Evolutionary conservation across 1,140 invertebrate genomes (phyloP).

Genomic region (Drosophila fuyamai): DNA sequence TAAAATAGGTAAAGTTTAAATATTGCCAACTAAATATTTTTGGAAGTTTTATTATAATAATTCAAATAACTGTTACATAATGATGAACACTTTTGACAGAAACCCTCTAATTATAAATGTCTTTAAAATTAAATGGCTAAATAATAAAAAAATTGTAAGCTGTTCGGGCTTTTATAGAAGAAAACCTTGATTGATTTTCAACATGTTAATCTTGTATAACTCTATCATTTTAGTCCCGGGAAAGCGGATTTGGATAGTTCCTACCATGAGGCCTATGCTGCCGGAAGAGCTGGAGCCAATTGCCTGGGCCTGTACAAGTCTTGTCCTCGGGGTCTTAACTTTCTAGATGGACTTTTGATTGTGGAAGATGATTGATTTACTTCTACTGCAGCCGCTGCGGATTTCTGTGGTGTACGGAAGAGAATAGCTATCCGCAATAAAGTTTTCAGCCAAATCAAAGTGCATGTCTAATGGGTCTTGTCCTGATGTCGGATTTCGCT

Average conservation of each 20-base stretch:
- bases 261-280: conserved; percentile 68
- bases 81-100: too few species aligned
- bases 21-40: too few species aligned
- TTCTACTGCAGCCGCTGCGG: not conserved
- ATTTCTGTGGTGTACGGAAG: conserved; percentile 13
- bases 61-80: too few species aligned
- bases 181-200: not conserved
- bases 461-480: conserved; percentile 72
- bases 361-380: conserved; percentile 65
- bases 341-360: conserved; percentile 41
- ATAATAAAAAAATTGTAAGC: too few species aligned
- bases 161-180: too few species aligned
- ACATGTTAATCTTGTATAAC: not conserved
- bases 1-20: too few species aligned
- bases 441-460: conserved; percentile 69
- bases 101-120: too few species aligned
- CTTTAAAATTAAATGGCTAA: too few species aligned
- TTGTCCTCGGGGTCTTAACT: conserved; percentile 61
- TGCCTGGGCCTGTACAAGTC: conserved; percentile 55
- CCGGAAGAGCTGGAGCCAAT: conserved; percentile 71
- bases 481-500: conserved; percentile 56
- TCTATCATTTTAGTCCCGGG: conserved; percentile 58
- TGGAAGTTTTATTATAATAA: too few species aligned
- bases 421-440: conserved; percentile 58
- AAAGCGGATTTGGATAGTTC: conserved; percentile 65